Percentiles rank a stretch among this genome's conserved stretches.
These are phyloP conservation scores for Synanceia verrucosa DNA, from an alignment of 2,797 vertebrate genomes.

Conservation along the genomic window DNA sequence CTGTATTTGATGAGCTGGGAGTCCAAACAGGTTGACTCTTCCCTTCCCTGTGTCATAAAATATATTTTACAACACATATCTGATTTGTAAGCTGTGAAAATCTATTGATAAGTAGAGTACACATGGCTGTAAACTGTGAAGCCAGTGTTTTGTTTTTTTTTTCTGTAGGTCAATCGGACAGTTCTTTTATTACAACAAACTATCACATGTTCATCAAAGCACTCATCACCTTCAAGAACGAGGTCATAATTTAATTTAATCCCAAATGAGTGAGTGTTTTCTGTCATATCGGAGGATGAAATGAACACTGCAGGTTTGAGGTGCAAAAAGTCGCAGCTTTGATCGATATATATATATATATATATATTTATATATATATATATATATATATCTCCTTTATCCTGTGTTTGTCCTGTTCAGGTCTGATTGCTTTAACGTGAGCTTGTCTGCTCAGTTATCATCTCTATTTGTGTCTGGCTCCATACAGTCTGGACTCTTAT, in stretches of 20 bases:
- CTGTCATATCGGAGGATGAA: neutral
- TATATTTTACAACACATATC: neutral
- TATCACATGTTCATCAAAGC: neutral
- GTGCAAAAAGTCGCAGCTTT: neutral
- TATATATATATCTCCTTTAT: neutral
- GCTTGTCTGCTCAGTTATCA: neutral
- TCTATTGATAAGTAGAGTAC: neutral
- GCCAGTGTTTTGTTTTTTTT: neutral
- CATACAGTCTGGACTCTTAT: slow-evolving; percentile 1
- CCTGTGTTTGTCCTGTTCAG: neutral
- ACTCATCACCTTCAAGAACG: neutral
- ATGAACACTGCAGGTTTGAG: neutral
- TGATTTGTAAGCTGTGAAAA: neutral
- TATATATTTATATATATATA: too few species aligned
- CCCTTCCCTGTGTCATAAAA: neutral
- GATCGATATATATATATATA: too few species aligned
- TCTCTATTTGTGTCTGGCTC: slow-evolving; percentile 7
- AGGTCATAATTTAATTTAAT: neutral
- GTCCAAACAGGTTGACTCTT: neutral
- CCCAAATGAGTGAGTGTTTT: neutral
- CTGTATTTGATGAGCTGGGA: neutral
- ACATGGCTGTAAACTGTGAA: neutral
- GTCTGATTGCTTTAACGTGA: neutral
- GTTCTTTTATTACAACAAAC: too few species aligned
- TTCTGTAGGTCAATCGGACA: neutral